Percentiles rank a stretch among this genome's conserved stretches.
Evolutionary conservation across 2,113 vertebrate genomes (phyloP).

Genomic region (Hyla sarda): DNA sequence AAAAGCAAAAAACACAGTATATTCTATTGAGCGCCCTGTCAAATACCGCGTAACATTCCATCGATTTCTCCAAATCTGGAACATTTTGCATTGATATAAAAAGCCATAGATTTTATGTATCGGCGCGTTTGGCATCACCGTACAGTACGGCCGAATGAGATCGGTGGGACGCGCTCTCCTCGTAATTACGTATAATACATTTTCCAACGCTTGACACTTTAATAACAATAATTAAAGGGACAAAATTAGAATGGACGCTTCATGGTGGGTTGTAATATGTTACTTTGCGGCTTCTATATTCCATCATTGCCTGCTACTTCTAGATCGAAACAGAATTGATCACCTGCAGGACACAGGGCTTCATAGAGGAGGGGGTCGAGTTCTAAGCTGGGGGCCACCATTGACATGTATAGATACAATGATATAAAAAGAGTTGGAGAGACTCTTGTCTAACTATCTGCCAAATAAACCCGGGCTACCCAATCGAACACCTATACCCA

Average conservation of each 20-base stretch:
- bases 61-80: not conserved
- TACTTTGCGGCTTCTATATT: not conserved
- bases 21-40: not conserved
- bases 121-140: not conserved
- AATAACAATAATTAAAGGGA: constrained; percentile 15
- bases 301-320: not conserved
- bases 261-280: not conserved
- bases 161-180: not conserved
- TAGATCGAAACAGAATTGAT: not conserved
- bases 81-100: not conserved
- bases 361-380: too few relatives aligned
- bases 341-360: not conserved
- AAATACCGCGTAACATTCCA: not conserved
- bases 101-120: not conserved
- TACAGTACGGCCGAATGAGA: not conserved
- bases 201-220: constrained; percentile 2
- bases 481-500: too few relatives aligned
- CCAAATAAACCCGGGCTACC: too few relatives aligned
- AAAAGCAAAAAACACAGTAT: not conserved
- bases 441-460: too few relatives aligned
- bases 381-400: too few relatives aligned
- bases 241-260: not conserved
- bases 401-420: too few relatives aligned
- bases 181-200: not conserved
- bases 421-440: too few relatives aligned